Percentiles rank a stretch among this genome's conserved stretches.
These are phyloP conservation scores for Eremophila alpestris DNA, from an alignment of 2,797 vertebrate species.

Conservation along the genomic window DNA sequence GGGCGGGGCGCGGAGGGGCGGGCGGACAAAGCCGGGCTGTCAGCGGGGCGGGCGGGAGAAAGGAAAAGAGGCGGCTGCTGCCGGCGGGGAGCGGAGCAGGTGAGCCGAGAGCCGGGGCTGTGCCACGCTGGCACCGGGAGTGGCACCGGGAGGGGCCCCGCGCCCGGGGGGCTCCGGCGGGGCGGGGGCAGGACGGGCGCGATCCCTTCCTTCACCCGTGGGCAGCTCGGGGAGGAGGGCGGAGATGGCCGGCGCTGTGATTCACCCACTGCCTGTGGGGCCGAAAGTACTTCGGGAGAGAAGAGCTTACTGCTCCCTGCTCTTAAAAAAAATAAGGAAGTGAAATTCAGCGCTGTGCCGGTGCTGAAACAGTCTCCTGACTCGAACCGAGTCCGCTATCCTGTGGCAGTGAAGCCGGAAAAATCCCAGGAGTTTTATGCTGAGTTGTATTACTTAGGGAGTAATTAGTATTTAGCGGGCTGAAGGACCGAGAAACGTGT, in stretches of 20 bases:
- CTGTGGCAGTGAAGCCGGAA: neutral
- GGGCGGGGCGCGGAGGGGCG: slow-evolving; percentile 18
- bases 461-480: neutral
- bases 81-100: neutral
- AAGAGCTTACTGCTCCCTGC: neutral
- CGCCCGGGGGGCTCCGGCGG: neutral
- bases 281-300: neutral
- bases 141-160: neutral
- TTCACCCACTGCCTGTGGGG: neutral
- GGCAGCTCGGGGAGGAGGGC: neutral
- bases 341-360: neutral
- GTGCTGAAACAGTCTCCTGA: neutral
- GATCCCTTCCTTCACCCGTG: neutral
- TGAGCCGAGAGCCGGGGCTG: neutral
- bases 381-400: neutral
- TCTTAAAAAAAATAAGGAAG: neutral
- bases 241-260: neutral
- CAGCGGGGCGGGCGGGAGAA: slow-evolving; percentile 23
- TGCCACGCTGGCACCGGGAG: neutral
- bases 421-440: neutral
- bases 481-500: neutral
- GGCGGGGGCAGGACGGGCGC: neutral
- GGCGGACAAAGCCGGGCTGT: slow-evolving; percentile 39
- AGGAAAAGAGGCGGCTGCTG: neutral
- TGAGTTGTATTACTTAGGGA: neutral